These are phyloP conservation scores for Natrix natrix DNA, from an alignment of 2,797 vertebrate species.

Conservation along the genomic window DNA sequence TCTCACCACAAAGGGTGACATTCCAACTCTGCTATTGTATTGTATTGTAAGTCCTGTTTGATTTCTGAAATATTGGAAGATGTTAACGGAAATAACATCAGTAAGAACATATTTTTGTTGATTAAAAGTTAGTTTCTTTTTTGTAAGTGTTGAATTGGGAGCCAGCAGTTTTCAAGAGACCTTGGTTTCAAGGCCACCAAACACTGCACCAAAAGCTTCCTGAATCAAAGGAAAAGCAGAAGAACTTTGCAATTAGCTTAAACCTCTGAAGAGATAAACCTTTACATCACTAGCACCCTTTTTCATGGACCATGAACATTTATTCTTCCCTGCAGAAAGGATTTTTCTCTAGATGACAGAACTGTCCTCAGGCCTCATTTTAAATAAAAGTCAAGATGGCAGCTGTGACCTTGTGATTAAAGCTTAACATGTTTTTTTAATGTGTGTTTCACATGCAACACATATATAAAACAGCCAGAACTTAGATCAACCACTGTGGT, in stretches of 20 bases:
- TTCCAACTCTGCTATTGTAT: neutral
- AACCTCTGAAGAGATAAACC: neutral
- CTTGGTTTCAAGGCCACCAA: neutral
- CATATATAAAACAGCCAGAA: neutral
- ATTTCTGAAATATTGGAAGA: neutral
- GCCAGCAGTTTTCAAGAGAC: neutral
- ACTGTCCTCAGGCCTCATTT: neutral
- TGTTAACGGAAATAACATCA: neutral
- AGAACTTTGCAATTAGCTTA: neutral
- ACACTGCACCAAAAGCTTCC: neutral
- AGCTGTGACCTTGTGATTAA: neutral
- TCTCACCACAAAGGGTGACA: neutral
- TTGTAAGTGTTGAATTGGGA: neutral
- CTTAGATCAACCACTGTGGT: neutral
- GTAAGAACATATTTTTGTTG: neutral
- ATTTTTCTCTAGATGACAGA: neutral
- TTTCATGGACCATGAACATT: neutral
- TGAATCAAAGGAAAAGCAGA: neutral
- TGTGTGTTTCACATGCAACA: neutral
- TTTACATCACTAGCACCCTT: neutral
- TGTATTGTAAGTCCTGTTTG: neutral
- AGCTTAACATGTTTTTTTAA: neutral
- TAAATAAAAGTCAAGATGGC: neutral
- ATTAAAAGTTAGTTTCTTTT: neutral
- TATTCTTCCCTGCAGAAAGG: neutral